Conservation (phyloP, 2,113 vertebrate species). For the Lampris megalopsis region DNA sequence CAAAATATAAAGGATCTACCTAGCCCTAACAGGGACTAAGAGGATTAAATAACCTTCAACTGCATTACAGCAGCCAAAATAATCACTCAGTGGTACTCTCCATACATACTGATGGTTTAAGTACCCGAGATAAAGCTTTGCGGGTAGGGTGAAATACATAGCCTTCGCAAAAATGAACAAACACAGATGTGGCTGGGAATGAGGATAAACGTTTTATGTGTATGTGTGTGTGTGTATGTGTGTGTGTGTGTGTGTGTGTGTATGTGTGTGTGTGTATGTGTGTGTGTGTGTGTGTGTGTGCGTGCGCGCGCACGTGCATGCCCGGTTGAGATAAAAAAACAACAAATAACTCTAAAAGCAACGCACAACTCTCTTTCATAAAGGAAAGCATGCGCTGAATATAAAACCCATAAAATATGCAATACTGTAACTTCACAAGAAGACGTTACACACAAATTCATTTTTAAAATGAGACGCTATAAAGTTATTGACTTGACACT, state of each 20-base stretch:
- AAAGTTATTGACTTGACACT: neutral
- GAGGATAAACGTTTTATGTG: neutral
- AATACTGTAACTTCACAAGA: constrained; percentile 26
- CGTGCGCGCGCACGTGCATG: too few species aligned
- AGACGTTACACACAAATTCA: constrained; percentile 19
- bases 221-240: neutral
- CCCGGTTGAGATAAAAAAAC: too few species aligned
- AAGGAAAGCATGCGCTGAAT: constrained; percentile 25
- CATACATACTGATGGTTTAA: constrained; percentile 45
- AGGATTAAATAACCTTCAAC: constrained; percentile 67
- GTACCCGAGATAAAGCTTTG: constrained; percentile 35
- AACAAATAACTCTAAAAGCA: too few species aligned
- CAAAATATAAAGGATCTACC: constrained; percentile 45
- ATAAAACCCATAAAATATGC: constrained; percentile 40
- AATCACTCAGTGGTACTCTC: constrained; percentile 44
- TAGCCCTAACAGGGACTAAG: constrained; percentile 35
- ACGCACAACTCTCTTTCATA: too few species aligned
- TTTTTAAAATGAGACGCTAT: constrained; percentile 3
- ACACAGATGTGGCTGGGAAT: constrained; percentile 10
- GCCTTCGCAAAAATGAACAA: constrained; percentile 10
- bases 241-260: neutral
- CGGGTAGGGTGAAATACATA: constrained; percentile 27
- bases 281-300: neutral
- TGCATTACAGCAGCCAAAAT: constrained; percentile 46
- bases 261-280: neutral